phyloP scores from a whole-genome alignment of 2,888 invertebrate genomes.

The Chaetogeoica ovagalla region DNA sequence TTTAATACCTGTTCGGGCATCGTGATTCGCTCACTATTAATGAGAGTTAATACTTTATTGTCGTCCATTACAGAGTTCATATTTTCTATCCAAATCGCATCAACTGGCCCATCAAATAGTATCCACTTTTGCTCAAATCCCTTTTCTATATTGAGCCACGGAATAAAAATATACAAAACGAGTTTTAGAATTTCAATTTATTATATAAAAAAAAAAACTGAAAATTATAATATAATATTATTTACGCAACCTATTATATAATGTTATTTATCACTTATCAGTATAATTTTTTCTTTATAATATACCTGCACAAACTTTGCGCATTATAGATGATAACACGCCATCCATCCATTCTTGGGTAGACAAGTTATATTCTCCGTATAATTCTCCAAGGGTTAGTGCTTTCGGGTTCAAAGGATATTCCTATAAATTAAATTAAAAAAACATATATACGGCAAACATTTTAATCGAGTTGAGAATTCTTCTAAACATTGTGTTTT shows the following conservation, averaged over 20 bases:
- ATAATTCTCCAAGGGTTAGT: constrained; percentile 81
- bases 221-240: too few species aligned
- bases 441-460: too few species aligned
- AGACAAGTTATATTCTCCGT: constrained; percentile 86
- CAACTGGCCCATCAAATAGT: constrained; percentile 90
- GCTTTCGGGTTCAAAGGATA: constrained; percentile 84
- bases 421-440: constrained; percentile 25
- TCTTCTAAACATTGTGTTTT: not conserved
- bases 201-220: not conserved
- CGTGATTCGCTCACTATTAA: constrained; percentile 75
- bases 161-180: not conserved
- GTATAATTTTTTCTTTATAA: not conserved
- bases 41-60: constrained; percentile 86
- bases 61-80: constrained; percentile 95
- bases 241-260: too few species aligned
- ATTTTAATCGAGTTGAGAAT: not conserved
- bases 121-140: constrained; percentile 78
- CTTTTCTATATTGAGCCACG: constrained; percentile 61
- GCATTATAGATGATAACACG: constrained; percentile 79
- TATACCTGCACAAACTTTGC: constrained; percentile 65
- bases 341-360: constrained; percentile 90
- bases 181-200: not conserved
- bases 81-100: constrained; percentile 95
- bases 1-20: constrained; percentile 62
- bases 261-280: not conserved